Conservation (phyloP, 2,113 vertebrate species). For the Bostrychus sinensis region DNA sequence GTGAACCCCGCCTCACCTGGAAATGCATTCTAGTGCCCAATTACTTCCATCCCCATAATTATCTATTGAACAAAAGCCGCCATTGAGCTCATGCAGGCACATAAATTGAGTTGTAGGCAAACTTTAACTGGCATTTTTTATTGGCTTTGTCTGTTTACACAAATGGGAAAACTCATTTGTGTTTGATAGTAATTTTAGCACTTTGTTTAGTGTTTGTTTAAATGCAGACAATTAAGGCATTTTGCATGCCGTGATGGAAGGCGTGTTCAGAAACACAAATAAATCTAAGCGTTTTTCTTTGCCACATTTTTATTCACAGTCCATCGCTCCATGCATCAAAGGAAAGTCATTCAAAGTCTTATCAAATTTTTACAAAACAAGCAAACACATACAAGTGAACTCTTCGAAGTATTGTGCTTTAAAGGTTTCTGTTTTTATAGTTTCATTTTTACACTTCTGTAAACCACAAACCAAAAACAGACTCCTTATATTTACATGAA, state of each 20-base stretch:
- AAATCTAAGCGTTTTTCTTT: constrained; percentile 2
- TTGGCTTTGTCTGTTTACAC: constrained; percentile 10
- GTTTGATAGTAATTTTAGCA: not conserved
- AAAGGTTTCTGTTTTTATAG: not conserved
- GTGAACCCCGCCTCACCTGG: constrained; percentile 20
- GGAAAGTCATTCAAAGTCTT: constrained; percentile 11
- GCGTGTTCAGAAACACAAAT: not conserved
- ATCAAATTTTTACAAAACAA: constrained; percentile 18
- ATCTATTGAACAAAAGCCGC: constrained; percentile 33
- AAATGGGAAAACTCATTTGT: constrained; percentile 8
- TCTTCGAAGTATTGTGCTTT: not conserved
- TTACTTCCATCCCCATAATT: constrained; percentile 32
- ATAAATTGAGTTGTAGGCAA: constrained; percentile 27
- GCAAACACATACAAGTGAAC: constrained; percentile 1
- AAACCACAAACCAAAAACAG: not conserved
- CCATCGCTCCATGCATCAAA: constrained; percentile 25
- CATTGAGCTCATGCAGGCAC: constrained; percentile 19
- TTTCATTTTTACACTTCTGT: not conserved
- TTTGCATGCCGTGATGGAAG: not conserved
- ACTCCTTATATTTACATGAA: constrained; percentile 24
- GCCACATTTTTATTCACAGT: constrained; percentile 4
- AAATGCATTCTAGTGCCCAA: constrained; percentile 33
- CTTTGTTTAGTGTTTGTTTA: not conserved
- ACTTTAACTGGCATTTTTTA: constrained; percentile 8
- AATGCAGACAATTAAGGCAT: not conserved